Percentiles rank a stretch among this genome's conserved stretches.
Conservation (phyloP, 2,888 invertebrate genomes). For the Chesias legatella region DNA sequence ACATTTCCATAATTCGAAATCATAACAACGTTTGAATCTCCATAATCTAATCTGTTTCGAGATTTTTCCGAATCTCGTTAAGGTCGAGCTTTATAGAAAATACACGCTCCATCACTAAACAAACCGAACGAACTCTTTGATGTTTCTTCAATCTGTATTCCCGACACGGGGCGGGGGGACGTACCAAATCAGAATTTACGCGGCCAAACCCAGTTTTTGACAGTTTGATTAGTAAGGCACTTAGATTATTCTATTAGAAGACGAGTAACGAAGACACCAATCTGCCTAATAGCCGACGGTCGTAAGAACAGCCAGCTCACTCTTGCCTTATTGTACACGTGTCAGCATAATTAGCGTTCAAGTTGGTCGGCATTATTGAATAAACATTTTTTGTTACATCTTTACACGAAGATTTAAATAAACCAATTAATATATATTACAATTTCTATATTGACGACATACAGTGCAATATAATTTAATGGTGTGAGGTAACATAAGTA, state of each 20-base stretch:
- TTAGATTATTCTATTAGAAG: slow-evolving; percentile 31
- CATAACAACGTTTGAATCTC: slow-evolving; percentile 2
- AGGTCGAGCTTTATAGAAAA: slow-evolving; percentile 35
- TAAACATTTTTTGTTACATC: too few relatives aligned
- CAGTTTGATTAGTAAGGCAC: slow-evolving; percentile 29
- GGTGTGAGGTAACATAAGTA: too few relatives aligned
- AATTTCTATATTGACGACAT: too few relatives aligned
- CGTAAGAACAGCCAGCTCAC: not conserved
- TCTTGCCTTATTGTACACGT: too few relatives aligned
- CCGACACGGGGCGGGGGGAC: slow-evolving; percentile 34
- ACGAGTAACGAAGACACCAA: slow-evolving; percentile 21
- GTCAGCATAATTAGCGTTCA: too few relatives aligned
- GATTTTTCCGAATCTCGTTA: slow-evolving; percentile 22
- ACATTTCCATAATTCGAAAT: not conserved
- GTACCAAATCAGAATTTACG: slow-evolving; percentile 43
- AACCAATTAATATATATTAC: too few relatives aligned
- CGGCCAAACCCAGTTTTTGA: slow-evolving; percentile 26
- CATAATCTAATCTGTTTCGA: slow-evolving; percentile 8
- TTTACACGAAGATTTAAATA: too few relatives aligned
- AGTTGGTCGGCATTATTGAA: too few relatives aligned
- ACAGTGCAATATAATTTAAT: too few relatives aligned
- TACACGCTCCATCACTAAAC: slow-evolving; percentile 39
- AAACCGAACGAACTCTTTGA: slow-evolving; percentile 44
- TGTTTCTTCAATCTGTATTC: slow-evolving; percentile 47
- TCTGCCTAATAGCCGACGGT: slow-evolving; percentile 19